Conservation (phyloP, 1,140 invertebrate genomes). For the Ladona fulva region DNA sequence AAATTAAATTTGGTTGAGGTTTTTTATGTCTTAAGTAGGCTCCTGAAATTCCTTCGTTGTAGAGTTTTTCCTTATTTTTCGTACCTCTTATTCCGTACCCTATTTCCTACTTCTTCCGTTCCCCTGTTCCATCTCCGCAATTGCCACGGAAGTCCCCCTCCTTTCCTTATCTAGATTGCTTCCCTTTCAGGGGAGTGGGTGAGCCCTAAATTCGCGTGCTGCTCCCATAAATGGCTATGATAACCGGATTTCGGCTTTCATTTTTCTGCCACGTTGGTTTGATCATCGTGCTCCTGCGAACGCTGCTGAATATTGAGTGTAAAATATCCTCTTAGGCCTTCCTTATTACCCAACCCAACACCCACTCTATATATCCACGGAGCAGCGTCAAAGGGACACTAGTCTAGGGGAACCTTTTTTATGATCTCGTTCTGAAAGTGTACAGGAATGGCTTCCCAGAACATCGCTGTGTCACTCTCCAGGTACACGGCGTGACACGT, state of each 20-base stretch:
- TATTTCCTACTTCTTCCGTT: not conserved
- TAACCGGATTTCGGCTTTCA: constrained; percentile 42
- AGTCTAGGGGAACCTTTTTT: too few relatives aligned
- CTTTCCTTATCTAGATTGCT: not conserved
- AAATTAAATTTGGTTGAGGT: too few relatives aligned
- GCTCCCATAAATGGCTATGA: constrained; percentile 33
- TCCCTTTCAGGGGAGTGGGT: not conserved
- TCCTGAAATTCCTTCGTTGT: too few relatives aligned
- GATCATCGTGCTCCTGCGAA: constrained; percentile 31
- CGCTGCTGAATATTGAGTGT: constrained; percentile 12
- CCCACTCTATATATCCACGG: not conserved
- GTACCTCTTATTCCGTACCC: not conserved
- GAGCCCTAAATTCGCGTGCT: not conserved
- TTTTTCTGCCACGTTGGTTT: constrained; percentile 40
- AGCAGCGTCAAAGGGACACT: constrained; percentile 11
- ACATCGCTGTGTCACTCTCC: too few relatives aligned
- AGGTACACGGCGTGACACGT: not conserved
- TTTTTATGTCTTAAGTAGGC: too few relatives aligned
- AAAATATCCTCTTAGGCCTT: constrained; percentile 5
- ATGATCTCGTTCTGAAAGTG: too few relatives aligned
- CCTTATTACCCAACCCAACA: not conserved
- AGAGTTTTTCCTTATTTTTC: too few relatives aligned
- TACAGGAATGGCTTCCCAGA: not conserved
- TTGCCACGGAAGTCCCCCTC: not conserved
- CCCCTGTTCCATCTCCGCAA: constrained; percentile 12